Evolutionary conservation across 2,888 invertebrate genomes (phyloP).

Genomic region (Trichopria drosophilae): DNA sequence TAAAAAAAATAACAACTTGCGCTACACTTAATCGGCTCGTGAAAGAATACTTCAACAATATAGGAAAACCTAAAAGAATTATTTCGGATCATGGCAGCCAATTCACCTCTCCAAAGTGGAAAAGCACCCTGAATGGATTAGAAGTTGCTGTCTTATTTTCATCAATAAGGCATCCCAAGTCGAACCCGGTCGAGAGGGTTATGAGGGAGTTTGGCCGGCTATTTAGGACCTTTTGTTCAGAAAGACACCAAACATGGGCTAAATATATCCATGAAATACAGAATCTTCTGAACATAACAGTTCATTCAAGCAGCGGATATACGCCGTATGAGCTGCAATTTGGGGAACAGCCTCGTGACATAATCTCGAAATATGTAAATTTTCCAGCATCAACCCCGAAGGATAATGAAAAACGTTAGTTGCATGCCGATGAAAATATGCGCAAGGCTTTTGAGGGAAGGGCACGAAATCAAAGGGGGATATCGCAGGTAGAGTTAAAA

Average conservation of each 20-base stretch:
- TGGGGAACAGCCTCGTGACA: background rate
- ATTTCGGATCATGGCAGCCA: background rate
- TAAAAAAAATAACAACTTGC: slow-evolving; percentile 8
- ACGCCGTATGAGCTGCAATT: slow-evolving; percentile 7
- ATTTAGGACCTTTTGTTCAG: background rate
- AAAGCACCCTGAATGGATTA: background rate
- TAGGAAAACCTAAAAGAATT: background rate
- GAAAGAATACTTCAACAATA: background rate
- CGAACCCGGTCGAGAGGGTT: no score
- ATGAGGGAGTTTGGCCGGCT: background rate
- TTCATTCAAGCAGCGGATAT: slow-evolving; percentile 9
- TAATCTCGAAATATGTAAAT: background rate
- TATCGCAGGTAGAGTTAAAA: background rate
- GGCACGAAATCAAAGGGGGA: background rate
- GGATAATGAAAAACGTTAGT: background rate
- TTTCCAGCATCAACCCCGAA: background rate
- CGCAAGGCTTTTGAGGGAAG: background rate
- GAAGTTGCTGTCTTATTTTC: background rate
- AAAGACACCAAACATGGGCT: background rate
- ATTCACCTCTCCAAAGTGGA: no score
- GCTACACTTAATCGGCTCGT: background rate
- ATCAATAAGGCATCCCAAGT: background rate
- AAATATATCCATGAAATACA: background rate
- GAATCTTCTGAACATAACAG: no score
- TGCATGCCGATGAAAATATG: background rate